Base-by-base conservation (phyloP, 2,113 vertebrate genomes). In the Sprattus sprattus region DNA sequence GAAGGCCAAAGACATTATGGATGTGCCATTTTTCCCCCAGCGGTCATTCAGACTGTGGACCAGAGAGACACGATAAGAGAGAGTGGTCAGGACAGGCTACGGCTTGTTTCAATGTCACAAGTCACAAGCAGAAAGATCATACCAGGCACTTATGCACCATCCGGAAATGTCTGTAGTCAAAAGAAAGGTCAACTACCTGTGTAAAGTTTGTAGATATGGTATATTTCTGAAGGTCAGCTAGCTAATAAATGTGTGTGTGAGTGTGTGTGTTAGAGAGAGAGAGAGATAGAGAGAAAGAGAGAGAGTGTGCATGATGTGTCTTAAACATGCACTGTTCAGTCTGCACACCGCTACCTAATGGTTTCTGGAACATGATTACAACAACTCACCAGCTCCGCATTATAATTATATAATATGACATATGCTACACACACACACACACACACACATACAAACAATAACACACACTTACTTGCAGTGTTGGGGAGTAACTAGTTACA, bases 311-410 rank as follows among this genome's bases (percentile, higher is more conserved):
- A 8, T 13, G 22, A 67, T 3, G n/a, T 71, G n/a, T 28, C n/a
- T 25, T 25, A 25, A 15, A 5, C 9, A 60, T 86, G 85, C 87
- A 86, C 81, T 85, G 47, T 85, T 85, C 7, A 86, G 57, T 57
- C 39, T 28, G n/a, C 57, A 22, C 22, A 64, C 28, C 7, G 8
- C 7, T 8, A 25, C 64, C 10, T 4, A 28, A 32, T 71, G 25
- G 25, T 71, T 71, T 71, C 11, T 2, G 64, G 32, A 28, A 11
- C 64, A 71, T 71, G 64, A 71, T 71, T 71, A 71, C 64, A 0
- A 71, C 64, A 71, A 25, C 64, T 13, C 64, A 25, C 64, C 22
- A 25, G 16, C 46, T 85, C 60, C 10, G 81, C 82, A 86, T 89
- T 32, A 71, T 32, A 71, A 28, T 71, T 3, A 81, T 85, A 83